Evolutionary conservation across 2,113 vertebrate species (phyloP).

Genomic region (Cyphomyrus plagiostoma): DNA sequence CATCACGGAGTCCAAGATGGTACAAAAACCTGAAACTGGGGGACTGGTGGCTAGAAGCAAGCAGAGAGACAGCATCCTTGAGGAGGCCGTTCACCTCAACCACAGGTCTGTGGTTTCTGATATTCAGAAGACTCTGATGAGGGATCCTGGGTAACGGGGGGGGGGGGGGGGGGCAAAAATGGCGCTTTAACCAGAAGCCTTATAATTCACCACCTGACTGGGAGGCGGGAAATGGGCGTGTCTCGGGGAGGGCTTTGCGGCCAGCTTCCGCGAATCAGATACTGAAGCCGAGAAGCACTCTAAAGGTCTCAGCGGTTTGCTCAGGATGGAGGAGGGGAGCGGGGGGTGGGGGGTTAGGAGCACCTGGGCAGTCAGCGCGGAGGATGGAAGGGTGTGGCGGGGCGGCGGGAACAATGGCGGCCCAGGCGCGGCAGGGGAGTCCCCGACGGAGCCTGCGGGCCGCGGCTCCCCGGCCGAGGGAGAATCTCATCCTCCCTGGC

Average conservation of each 20-base stretch:
- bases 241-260: not conserved
- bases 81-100: not conserved
- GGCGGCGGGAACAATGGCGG: not conserved
- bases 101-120: not conserved
- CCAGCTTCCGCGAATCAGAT: conserved; percentile 32
- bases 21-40: not conserved
- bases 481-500: conserved; percentile 29
- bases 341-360: not conserved
- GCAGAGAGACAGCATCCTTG: conserved; percentile 25
- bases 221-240: not conserved
- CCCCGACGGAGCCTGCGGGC: not conserved
- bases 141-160: not conserved
- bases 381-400: not conserved
- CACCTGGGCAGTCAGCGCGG: not conserved
- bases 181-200: not conserved
- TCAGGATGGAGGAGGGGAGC: not conserved
- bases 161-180: not conserved
- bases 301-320: conserved; percentile 16
- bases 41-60: not conserved
- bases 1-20: not conserved
- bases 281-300: conserved; percentile 29
- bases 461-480: not conserved
- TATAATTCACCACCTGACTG: not conserved
- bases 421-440: not conserved
- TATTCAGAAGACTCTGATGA: not conserved